Base-by-base conservation (phyloP, 2,113 vertebrate species). In the Oreocharis arfaki region DNA sequence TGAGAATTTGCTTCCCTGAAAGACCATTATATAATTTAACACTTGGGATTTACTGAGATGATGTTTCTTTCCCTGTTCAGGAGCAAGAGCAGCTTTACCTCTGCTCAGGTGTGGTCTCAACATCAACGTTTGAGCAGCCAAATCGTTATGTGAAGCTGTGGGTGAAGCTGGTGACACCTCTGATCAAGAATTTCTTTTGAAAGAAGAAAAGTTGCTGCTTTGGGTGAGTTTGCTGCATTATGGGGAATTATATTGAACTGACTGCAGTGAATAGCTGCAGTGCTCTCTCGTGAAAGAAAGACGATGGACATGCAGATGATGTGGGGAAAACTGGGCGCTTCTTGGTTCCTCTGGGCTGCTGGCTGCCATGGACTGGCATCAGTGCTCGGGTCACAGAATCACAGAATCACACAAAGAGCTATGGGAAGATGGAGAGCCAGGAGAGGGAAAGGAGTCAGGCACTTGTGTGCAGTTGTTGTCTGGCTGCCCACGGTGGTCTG, bases 111-210 rank as follows among this genome's bases (percentile, higher is more conserved):
- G 97, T 97, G 10, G 99, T 99, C 53, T 99, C 98, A 4, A 68
- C 97, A 4, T 97, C 98, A 60, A 99, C 99, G 2, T 99, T 99
- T 52, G 97, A 99, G 95, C 99, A 98, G 97, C 98, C 99, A 0
- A 98, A 98, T 87, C 99, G 99, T 44, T 97, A 98, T 1, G 99
- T 99, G 90, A 99, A 99, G 92, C 98, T 99, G 92, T 99, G 99
- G 99, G 99, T 99, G 91, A 99, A 99, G 96, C 97, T 99, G 85
- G 98, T 99, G 70, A 99, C 99, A 0, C 99, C 99, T 2, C 96
- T 99, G 85, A 99, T 99, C 95, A 99, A 99, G 98, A 99, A 99
- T 97, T 99, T 99, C 98, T 99, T 99, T 97, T 99, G 95, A 98
- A 92, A 80, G 85, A 37, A 35, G 52, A 68, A 59, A 92, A 91